phyloP scores from a whole-genome alignment of 1,140 invertebrate species.

The Sesamia nonagrioides region DNA sequence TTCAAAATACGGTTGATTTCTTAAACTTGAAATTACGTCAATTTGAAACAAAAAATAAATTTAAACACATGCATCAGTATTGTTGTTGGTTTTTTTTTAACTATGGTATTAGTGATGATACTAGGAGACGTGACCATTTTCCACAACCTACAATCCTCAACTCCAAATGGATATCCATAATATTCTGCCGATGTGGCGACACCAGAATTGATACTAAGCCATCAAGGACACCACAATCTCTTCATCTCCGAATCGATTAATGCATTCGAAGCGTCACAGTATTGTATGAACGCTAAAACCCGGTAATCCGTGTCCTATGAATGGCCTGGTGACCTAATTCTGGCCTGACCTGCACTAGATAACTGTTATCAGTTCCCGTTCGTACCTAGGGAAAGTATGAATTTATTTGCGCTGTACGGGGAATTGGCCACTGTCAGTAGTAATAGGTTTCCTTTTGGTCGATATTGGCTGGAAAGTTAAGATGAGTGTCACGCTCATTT shows the following conservation, averaged over 20 bases:
- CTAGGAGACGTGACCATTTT: no score
- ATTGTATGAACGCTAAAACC: slow-evolving; percentile 24
- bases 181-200: neutral
- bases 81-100: no score
- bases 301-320: slow-evolving; percentile 18
- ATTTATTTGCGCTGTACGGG: neutral
- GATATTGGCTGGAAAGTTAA: no score
- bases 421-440: no score
- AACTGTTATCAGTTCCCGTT: slow-evolving; percentile 17
- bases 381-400: neutral
- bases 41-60: no score
- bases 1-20: no score
- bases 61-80: no score
- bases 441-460: no score
- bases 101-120: no score
- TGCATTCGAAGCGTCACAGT: slow-evolving; percentile 18
- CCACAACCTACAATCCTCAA: no score
- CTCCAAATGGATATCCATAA: neutral
- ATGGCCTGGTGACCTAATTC: slow-evolving; percentile 33
- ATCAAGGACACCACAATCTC: neutral
- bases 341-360: slow-evolving; percentile 8
- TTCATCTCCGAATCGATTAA: slow-evolving; percentile 26
- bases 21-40: no score
- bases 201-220: neutral
- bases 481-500: no score